Base-by-base conservation (phyloP, 2,113 vertebrate species). In the Melierax canorus region DNA sequence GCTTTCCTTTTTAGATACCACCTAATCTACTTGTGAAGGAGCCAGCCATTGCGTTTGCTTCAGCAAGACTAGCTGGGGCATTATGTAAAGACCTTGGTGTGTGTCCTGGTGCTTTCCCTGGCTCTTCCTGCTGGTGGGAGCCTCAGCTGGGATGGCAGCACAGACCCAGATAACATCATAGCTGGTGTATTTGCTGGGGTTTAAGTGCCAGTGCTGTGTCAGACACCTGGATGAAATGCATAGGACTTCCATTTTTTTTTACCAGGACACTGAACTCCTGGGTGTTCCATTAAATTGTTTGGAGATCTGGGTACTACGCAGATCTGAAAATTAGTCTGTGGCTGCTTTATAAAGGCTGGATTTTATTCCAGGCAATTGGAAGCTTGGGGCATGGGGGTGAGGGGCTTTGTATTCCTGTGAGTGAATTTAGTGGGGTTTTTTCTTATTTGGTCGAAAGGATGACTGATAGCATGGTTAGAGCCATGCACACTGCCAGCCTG, bases 381-480 rank as follows among this genome's bases (percentile, higher is more conserved):
- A 93, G 45, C n/a, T 83, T 1, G 6, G 18, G 6, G 2, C 2
- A 5, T 19, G 30, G 13, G 4, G 1, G 15, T 17, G 7, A 6
- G 29, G 29, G 8, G 9, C 9, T 79, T 60, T 66, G 5, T 67
- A 36, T 66, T 88, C 26, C n/a, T 86, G 5, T 66, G 22, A 9
- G 50, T 73, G n/a, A 62, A 53, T 86, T 38, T 86, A n/a, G 45
- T 73, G 17, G 38, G 2, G 12, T 73, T 50, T 39, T 30, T 51
- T 51, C n/a, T 68, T 5, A 12, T 5, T 69, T 89, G 19, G 5
- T 60, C 5, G 9, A 4, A 76, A 64, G 18, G 9, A 19, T 75
- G 67, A 23, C 30, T 59, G 72, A 14, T 62, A 53, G 34, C 11
- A 3, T 29, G 36, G 38, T 51, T 90, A 20, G 55, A 81, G 62